These are phyloP conservation scores for Eremobia ochroleuca DNA, from an alignment of 2,888 invertebrate genomes.

Conservation along the genomic window DNA sequence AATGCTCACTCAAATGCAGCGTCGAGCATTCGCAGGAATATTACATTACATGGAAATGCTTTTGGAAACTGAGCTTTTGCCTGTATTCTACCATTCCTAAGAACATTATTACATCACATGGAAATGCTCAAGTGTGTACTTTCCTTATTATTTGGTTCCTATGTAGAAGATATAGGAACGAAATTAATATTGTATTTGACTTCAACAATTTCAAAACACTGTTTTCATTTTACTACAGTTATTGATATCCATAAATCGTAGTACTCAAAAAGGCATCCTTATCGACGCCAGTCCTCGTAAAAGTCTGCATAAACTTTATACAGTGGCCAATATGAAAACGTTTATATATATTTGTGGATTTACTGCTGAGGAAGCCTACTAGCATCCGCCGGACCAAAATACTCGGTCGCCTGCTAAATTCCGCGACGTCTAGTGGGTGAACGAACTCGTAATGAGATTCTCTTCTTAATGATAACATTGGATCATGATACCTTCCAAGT, in stretches of 20 bases:
- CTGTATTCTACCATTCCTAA: too few relatives aligned
- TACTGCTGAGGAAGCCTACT: constrained; percentile 85
- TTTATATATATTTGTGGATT: constrained; percentile 86
- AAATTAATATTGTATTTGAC: neutral
- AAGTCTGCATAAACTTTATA: constrained; percentile 76
- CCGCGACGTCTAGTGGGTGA: constrained; percentile 90
- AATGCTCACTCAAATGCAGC: neutral
- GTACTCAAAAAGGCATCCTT: constrained; percentile 77
- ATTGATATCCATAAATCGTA: constrained; percentile 55
- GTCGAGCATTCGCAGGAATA: neutral
- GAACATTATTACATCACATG: too few relatives aligned
- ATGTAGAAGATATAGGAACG: neutral
- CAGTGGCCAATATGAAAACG: constrained; percentile 77
- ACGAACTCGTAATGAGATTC: constrained; percentile 82
- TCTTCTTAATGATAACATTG: constrained; percentile 75
- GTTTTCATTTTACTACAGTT: constrained; percentile 31
- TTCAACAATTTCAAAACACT: neutral
- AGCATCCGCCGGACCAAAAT: constrained; percentile 87
- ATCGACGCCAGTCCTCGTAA: constrained; percentile 78
- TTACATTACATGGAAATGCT: neutral
- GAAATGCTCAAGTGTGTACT: neutral
- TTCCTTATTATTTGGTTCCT: neutral
- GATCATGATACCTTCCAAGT: constrained; percentile 55
- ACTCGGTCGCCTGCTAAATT: constrained; percentile 85
- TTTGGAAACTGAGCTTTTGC: too few relatives aligned